These are phyloP conservation scores for Masnerella sp. DNA, from an alignment of 2,888 invertebrate species.

Conservation along the genomic window DNA sequence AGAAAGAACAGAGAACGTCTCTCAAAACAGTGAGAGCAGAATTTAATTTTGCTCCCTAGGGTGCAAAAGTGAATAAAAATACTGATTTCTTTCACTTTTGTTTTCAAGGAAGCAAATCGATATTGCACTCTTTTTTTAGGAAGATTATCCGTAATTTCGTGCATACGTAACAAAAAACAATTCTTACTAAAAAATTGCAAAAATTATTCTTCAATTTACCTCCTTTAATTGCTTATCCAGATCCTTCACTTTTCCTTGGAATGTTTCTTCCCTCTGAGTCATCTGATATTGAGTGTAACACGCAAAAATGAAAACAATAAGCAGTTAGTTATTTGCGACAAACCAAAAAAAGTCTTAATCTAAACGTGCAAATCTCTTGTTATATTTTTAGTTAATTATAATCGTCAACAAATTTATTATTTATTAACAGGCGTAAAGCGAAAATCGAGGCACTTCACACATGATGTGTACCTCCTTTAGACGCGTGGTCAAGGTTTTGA, in stretches of 20 bases:
- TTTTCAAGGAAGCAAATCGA: no score
- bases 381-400: constrained; percentile 54
- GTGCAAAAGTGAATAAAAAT: no score
- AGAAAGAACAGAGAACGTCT: no score
- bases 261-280: constrained; percentile 96
- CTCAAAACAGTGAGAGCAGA: no score
- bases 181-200: background rate
- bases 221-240: constrained; percentile 94
- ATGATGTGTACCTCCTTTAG: constrained; percentile 95
- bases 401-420: constrained; percentile 29
- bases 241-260: constrained; percentile 93
- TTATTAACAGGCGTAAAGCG: constrained; percentile 49
- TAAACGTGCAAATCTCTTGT: constrained; percentile 45
- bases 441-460: constrained; percentile 62
- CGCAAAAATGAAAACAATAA: constrained; percentile 75
- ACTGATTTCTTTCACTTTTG: no score
- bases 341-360: constrained; percentile 39
- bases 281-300: constrained; percentile 83
- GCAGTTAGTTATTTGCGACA: constrained; percentile 67
- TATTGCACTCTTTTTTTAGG: no score
- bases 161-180: background rate
- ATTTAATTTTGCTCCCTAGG: no score
- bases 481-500: constrained; percentile 98
- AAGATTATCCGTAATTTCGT: no score
- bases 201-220: constrained; percentile 81